phyloP scores from a whole-genome alignment of 2,797 vertebrate genomes.

The Acipenser transmontanus region DNA sequence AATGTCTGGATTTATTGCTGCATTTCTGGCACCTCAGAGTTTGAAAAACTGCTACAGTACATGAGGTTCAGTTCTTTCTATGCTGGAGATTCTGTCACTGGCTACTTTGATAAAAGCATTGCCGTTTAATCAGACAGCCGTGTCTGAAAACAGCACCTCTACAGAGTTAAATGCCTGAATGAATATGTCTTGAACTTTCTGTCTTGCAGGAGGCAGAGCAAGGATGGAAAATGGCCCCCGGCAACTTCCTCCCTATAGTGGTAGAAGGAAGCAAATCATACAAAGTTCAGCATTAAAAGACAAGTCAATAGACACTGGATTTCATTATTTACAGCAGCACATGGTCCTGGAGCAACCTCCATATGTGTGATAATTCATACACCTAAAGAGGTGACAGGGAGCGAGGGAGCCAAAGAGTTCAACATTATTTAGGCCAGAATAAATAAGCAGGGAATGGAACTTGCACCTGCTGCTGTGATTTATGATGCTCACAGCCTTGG shows the following conservation, averaged over 20 bases:
- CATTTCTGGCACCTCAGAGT: no score
- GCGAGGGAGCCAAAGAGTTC: not conserved
- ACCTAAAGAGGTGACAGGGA: not conserved
- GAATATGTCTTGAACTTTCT: no score
- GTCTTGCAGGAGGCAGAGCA: conserved; percentile 53
- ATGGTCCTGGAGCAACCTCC: conserved; percentile 15
- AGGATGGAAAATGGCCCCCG: conserved; percentile 69
- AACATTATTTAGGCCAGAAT: not conserved
- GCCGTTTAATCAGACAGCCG: no score
- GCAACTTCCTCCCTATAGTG: conserved; percentile 61
- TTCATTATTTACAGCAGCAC: conserved; percentile 13
- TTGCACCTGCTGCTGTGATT: not conserved
- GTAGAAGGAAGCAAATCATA: conserved; percentile 59
- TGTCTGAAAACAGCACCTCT: no score
- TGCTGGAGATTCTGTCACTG: no score
- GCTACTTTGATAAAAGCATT: no score
- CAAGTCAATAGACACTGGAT: not conserved
- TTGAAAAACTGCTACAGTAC: no score
- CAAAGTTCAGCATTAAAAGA: conserved; percentile 53
- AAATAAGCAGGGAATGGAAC: not conserved
- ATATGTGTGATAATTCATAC: not conserved
- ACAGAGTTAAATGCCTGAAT: no score
- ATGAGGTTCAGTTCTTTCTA: no score
- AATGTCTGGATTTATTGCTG: no score
- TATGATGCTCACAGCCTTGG: not conserved